Evolutionary conservation across 2,113 vertebrate genomes (phyloP).

Genomic region (Bubo scandiacus): DNA sequence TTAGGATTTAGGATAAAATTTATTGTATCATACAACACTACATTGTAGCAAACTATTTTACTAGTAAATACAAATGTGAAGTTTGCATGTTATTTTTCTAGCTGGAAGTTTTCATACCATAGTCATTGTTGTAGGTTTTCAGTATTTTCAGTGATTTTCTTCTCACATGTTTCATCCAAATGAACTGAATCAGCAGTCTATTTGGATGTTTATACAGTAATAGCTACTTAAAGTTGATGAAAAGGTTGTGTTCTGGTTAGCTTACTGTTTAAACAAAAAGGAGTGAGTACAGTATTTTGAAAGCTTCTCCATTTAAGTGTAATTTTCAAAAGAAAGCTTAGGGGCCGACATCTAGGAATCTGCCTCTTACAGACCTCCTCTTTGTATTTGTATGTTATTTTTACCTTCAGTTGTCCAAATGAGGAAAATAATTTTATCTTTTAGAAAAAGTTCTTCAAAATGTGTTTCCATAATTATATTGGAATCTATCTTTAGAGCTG

Average conservation of each 20-base stretch:
- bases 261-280: neutral
- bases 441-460: slow-evolving; percentile 63
- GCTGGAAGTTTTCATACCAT: neutral
- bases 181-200: neutral
- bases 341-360: neutral
- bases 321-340: neutral
- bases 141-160: neutral
- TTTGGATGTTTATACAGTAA: neutral
- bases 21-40: neutral
- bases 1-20: neutral
- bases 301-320: neutral
- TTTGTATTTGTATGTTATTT: neutral
- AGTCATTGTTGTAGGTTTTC: neutral
- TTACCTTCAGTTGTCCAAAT: slow-evolving; percentile 58
- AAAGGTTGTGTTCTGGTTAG: neutral
- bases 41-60: neutral
- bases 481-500: slow-evolving; percentile 70
- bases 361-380: neutral
- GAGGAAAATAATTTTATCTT: slow-evolving; percentile 64
- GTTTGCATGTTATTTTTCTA: neutral
- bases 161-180: neutral
- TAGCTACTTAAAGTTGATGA: neutral
- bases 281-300: neutral
- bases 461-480: slow-evolving; percentile 70
- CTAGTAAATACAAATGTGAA: neutral